Percentiles rank a stretch among this genome's conserved stretches.
phyloP scores from a whole-genome alignment of 1,140 invertebrate genomes.

The Panagrolaimus sp. region DNA sequence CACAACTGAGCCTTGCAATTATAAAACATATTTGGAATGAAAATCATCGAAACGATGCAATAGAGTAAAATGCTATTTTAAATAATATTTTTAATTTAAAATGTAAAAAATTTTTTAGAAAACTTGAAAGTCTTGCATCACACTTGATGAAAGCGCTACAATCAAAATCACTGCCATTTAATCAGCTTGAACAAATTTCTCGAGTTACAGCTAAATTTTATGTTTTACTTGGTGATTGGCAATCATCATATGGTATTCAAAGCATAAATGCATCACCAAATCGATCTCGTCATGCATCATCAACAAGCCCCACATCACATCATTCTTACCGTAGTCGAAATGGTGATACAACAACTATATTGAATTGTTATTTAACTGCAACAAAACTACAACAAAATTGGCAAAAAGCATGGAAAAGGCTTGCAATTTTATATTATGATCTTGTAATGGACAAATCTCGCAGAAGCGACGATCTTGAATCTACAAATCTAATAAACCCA shows the following conservation, averaged over 20 bases:
- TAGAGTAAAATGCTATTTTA: too few species aligned
- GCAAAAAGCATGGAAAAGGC: conserved; percentile 87
- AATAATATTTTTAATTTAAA: too few species aligned
- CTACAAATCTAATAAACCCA: not conserved
- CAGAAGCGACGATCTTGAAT: not conserved
- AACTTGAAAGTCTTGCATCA: conserved; percentile 1
- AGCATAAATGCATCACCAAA: conserved; percentile 3
- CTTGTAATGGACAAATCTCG: conserved; percentile 65
- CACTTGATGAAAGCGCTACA: not conserved
- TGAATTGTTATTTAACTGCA: conserved; percentile 68
- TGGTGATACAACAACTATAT: conserved; percentile 69
- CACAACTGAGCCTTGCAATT: conserved; percentile 46
- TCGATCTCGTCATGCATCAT: conserved; percentile 17
- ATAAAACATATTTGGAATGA: conserved; percentile 32
- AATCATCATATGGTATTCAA: not conserved
- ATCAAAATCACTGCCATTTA: not conserved
- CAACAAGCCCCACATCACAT: not conserved
- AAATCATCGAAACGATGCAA: not conserved
- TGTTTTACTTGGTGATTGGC: conserved; percentile 82
- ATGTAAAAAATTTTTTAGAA: too few species aligned
- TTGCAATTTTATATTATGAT: conserved; percentile 96
- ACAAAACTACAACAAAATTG: conserved; percentile 74
- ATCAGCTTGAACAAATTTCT: conserved; percentile 21
- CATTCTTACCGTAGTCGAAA: not conserved
- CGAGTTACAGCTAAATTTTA: conserved; percentile 66